Evolutionary conservation across 2,797 vertebrate species (phyloP).

Genomic region (Leptatherina wallacei): DNA sequence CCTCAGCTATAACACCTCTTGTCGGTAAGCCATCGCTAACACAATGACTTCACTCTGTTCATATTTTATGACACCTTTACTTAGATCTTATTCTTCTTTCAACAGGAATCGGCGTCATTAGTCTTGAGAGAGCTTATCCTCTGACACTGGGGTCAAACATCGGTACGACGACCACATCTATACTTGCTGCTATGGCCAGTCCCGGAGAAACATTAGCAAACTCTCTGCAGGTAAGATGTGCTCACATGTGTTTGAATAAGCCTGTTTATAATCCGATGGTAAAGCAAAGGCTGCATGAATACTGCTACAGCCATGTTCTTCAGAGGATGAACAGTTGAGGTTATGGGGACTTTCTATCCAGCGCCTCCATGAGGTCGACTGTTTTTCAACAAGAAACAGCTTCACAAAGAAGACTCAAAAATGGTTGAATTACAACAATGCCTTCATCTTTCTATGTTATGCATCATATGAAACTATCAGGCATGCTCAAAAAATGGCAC

Average conservation of each 20-base stretch:
- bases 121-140: conserved; percentile 93
- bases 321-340: too few species aligned
- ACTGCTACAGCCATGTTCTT: too few species aligned
- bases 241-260: neutral
- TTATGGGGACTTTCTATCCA: too few species aligned
- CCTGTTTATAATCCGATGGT: neutral
- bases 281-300: too few species aligned
- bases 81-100: neutral
- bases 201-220: conserved; percentile 85
- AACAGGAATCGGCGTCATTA: conserved; percentile 94
- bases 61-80: neutral
- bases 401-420: too few species aligned
- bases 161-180: conserved; percentile 95
- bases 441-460: too few species aligned
- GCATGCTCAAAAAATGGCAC: too few species aligned
- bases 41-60: too few species aligned
- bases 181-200: conserved; percentile 94
- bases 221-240: conserved; percentile 88
- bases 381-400: too few species aligned
- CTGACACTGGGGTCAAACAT: conserved; percentile 96
- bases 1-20: conserved; percentile 95
- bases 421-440: too few species aligned
- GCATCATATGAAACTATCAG: neutral
- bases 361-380: too few species aligned
- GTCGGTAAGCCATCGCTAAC: conserved; percentile 85